Evolutionary conservation across 1,140 invertebrate species (phyloP).

Genomic region (Drosophila lacteicornis): DNA sequence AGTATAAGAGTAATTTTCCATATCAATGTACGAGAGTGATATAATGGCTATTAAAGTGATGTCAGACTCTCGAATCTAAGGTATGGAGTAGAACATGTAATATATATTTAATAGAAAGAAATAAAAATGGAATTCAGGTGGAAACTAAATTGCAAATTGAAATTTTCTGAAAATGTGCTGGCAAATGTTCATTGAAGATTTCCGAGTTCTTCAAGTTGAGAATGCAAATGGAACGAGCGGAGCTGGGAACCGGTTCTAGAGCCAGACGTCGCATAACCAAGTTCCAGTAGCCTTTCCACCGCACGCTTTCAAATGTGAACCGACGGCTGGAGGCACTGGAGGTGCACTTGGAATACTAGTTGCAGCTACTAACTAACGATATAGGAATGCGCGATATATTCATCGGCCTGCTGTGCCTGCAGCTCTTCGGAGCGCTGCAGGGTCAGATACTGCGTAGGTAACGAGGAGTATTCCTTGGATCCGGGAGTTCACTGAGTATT

Average conservation of each 20-base stretch:
- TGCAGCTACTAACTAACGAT: not conserved
- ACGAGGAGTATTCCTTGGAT: not conserved
- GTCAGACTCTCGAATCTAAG: too few species aligned
- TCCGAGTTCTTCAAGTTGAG: conserved; percentile 8
- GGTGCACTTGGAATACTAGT: conserved; percentile 17
- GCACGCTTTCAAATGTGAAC: conserved; percentile 14
- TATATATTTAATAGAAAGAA: not conserved
- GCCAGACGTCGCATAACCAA: not conserved
- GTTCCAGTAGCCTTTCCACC: conserved; percentile 5
- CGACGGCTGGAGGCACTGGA: conserved; percentile 16
- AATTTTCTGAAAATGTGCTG: not conserved
- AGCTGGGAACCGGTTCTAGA: conserved; percentile 31
- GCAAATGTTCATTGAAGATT: conserved; percentile 5
- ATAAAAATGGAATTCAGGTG: not conserved
- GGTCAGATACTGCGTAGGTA: conserved; percentile 50
- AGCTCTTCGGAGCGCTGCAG: not conserved
- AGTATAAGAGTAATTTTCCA: not conserved
- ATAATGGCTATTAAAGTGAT: not conserved
- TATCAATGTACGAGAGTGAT: too few species aligned
- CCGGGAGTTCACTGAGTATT: not conserved
- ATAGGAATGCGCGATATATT: conserved; percentile 33
- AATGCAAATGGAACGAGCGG: conserved; percentile 24
- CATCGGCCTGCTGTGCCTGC: conserved; percentile 5
- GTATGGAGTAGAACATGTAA: not conserved
- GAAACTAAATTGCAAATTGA: not conserved